phyloP scores from a whole-genome alignment of 2,113 vertebrate genomes.

The Cacatua alba region DNA sequence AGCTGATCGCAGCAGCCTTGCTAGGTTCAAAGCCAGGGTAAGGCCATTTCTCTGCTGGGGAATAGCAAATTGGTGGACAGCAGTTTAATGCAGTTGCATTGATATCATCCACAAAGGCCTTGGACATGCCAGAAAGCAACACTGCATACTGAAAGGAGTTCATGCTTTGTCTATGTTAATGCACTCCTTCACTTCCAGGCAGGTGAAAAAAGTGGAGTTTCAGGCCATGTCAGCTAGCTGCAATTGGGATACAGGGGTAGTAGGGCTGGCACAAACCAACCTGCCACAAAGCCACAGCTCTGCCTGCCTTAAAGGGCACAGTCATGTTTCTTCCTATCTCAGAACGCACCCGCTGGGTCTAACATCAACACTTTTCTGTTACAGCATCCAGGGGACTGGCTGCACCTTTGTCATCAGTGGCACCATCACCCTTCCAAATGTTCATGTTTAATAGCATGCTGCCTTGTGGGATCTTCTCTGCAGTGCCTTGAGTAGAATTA shows the following conservation, averaged over 20 bases:
- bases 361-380: neutral
- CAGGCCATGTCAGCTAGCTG: neutral
- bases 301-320: neutral
- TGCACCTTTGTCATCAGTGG: neutral
- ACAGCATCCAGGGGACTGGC: neutral
- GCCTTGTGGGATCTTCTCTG: neutral
- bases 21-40: neutral
- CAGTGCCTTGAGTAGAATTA: neutral
- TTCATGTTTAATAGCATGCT: neutral
- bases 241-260: neutral
- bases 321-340: neutral
- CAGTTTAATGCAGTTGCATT: neutral
- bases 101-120: neutral
- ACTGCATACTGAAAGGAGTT: neutral
- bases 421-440: neutral
- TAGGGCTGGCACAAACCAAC: neutral
- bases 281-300: neutral
- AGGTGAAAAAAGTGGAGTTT: neutral
- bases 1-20: neutral
- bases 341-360: accelerated
- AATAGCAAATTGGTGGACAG: neutral
- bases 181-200: neutral
- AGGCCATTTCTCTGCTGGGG: neutral
- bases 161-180: neutral
- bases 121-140: neutral